Evolutionary conservation across 2,888 invertebrate species (phyloP), one percentile per base, ranked within the genome.

Genomic region (Fissipunctia ypsillon): DNA sequence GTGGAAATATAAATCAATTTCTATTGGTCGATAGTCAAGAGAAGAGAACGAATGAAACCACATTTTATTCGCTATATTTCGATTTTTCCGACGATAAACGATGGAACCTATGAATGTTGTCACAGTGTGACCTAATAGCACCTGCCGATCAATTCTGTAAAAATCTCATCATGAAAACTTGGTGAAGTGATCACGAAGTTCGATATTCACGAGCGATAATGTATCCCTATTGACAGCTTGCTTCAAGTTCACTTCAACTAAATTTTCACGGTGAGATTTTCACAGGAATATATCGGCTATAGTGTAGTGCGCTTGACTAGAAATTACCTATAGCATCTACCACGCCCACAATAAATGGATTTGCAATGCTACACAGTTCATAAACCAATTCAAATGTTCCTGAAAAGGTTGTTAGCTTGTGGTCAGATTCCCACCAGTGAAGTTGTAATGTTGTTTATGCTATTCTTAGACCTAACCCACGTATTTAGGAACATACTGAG

Each of bases 341-440:
- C 1, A 6, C 14, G 35, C 7, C 28, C 9, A 65, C 1, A 45
- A 43, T 43, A 1, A 22, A 73, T 38, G 7, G 1, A 66, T 56
- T 76, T 22, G 38, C 16, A 25, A 73, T 10, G 19, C n/a, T 28
- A 19, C n/a, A 19, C n/a, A 45, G 38, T 45, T 66, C 7, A 64
- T n/a, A 19, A 52, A 45, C 22, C n/a, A 25, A 35, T 63, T 16
- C 5, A 61, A 52, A 35, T 38, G 31, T 41, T 22, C 66, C 31
- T 56, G 38, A 56, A 73, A 73, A 66, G 45, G 52, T 45, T 25
- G 0, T 50, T 41, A 25, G 25, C 25, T 74, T n/a, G 0, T 35
- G 19, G 1, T 35, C 41, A 19, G 19, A 10, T 12, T 41, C 3
- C 19, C 10, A 25, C 3, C 25, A 25, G 41, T 19, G 6, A 41